Base-by-base conservation (phyloP, 2,888 invertebrate genomes). In the Merodon equestris region DNA sequence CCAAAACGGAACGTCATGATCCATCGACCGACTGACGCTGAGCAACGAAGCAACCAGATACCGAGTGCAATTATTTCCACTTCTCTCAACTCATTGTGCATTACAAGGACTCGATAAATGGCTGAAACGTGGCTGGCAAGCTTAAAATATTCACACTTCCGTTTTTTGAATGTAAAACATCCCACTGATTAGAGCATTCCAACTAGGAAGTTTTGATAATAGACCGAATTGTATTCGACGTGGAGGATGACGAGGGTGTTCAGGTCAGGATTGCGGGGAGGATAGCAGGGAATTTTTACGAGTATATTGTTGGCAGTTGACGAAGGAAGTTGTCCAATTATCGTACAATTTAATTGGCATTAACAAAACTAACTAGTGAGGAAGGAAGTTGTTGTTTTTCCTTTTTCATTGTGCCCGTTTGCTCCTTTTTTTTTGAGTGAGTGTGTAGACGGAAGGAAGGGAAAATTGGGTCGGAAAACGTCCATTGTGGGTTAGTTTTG, bases 261-360 rank as follows among this genome's bases (percentile, higher is more conserved):
- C n/a, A n/a, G n/a, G n/a, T n/a, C n/a, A n/a, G n/a, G n/a, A n/a
- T n/a, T n/a, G n/a, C n/a, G n/a, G n/a, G n/a, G n/a, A n/a, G n/a
- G n/a, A n/a, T n/a, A n/a, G n/a, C n/a, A n/a, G n/a, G n/a, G n/a
- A n/a, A n/a, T n/a, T n/a, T n/a, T n/a, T n/a, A n/a, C n/a, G n/a
- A n/a, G 48, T 40, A 51, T 58, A 58, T 45, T 79, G 57, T 73
- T 73, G 73, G 61, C 63, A 67, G 67, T 53, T 50, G 68, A 58
- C 73, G 77, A 73, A 79, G 67, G 40, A 79, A 79, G 54, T 79
- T 79, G 63, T 53, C 63, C 79, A 79, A 79, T 79, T 79, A 79
- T 56, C 74, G 79, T 79, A 73, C 77, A 73, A 73, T 79, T 74
- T 79, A 74, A 79, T 74, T 79, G 64, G 36, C 53, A 64, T 63